Evolutionary conservation across 1,140 invertebrate genomes (phyloP).

Genomic region (Drosophila bocki): DNA sequence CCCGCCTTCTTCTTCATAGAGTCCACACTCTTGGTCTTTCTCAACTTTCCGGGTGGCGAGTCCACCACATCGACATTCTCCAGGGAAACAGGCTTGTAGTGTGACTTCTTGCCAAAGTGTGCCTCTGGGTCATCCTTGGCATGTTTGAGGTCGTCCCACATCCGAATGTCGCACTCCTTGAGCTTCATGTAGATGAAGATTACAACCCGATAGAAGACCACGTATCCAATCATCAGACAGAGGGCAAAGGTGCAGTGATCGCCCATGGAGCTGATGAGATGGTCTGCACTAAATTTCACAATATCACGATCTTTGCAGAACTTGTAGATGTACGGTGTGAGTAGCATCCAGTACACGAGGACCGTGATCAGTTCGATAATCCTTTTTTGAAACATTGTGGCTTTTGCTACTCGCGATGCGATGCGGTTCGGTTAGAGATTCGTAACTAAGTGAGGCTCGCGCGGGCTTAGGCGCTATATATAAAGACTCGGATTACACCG

Average conservation of each 20-base stretch:
- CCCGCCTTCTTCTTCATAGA: slow-evolving; percentile 15
- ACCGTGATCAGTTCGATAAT: slow-evolving; percentile 72
- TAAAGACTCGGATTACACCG: slow-evolving; percentile 44
- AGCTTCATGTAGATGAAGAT: slow-evolving; percentile 75
- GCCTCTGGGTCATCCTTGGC: slow-evolving; percentile 64
- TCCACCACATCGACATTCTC: slow-evolving; percentile 69
- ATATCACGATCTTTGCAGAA: slow-evolving; percentile 51
- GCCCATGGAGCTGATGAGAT: slow-evolving; percentile 51
- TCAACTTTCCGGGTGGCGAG: slow-evolving; percentile 7
- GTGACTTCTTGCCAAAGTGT: slow-evolving; percentile 50
- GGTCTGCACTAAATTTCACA: slow-evolving; percentile 57
- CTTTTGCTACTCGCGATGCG: slow-evolving; percentile 15
- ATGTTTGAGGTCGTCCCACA: slow-evolving; percentile 69
- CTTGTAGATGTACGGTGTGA: slow-evolving; percentile 62
- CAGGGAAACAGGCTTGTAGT: slow-evolving; percentile 65
- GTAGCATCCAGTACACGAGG: slow-evolving; percentile 68
- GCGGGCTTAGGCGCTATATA: slow-evolving; percentile 61
- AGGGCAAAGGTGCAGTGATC: slow-evolving; percentile 60
- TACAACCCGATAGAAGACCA: slow-evolving; percentile 61
- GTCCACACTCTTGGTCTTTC: slow-evolving; percentile 4
- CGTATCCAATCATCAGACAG: slow-evolving; percentile 58
- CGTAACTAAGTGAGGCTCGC: slow-evolving; percentile 68
- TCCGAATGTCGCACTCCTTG: slow-evolving; percentile 65
- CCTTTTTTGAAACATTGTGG: slow-evolving; percentile 74
- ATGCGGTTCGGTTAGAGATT: slow-evolving; percentile 60